Evolutionary conservation across 2,797 vertebrate genomes (phyloP), one percentile per base, ranked within the genome.

Genomic region (Microctenopoma steveboyesi): DNA sequence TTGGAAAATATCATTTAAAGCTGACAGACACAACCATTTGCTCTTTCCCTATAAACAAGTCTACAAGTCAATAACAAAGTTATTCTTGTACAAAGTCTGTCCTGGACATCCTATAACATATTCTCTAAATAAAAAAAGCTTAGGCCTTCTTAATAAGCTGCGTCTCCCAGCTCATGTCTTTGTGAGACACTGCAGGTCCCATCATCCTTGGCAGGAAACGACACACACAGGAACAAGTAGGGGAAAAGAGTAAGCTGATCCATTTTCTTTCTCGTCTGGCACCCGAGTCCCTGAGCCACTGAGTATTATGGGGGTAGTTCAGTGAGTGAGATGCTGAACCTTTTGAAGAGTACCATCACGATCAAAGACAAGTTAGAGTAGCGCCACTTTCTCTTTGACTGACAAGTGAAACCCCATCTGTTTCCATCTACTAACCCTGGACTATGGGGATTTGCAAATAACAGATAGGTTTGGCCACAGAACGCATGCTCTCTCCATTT

Each of bases 361-460:
- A 83, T 89, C 69, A 83, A 78, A 78, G 72, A 55, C n/a, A 14
- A 76, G 42, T 51, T 46, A 64, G 22, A 27, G 35, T 52, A 80
- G 35, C 64, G 25, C 28, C 54, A 39, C 28, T 49, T 59, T 64
- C 15, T 51, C 47, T 57, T 64, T 69, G 70, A 71, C 50, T 74
- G 72, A 75, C 56, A 10, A 64, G 57, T 52, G n/a, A 57, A 62
- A 52, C 76, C 63, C 35, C 18, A 25, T 22, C n/a, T 47, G 30
- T 74, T 64, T 25, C 48, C 59, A 54, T 35, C 33, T 14, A 57
- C 15, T 15, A 45, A 64, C 16, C 5, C 22, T n/a, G 8, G 15
- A 67, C 50, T 51, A 64, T 64, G 28, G 64, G 57, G 51, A 71
- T 42, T 84, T 82, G 76, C 66, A 58, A 59, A 51, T 52, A 53